phyloP scores from a whole-genome alignment of 2,888 invertebrate species.

The Pollenia griseotomentosa region DNA sequence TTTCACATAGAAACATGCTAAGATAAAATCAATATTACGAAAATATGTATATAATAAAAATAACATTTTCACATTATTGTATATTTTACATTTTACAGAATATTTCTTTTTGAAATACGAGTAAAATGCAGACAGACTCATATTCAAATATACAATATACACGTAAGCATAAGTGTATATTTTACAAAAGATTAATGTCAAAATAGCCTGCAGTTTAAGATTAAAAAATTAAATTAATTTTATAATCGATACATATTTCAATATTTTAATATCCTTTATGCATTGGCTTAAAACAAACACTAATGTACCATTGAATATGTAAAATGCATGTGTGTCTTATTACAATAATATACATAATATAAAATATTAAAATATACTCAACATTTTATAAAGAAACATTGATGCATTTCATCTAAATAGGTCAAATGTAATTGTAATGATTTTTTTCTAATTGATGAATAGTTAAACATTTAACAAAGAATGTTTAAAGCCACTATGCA shows the following conservation, averaged over 20 bases:
- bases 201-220: conserved; percentile 78
- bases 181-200: conserved; percentile 71
- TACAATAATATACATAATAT: background rate
- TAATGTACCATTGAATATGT: background rate
- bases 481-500: background rate
- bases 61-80: background rate
- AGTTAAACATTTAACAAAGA: background rate
- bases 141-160: background rate
- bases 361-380: conserved; percentile 1
- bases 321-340: background rate
- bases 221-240: conserved; percentile 76
- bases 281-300: background rate
- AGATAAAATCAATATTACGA: conserved; percentile 27
- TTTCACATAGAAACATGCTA: background rate
- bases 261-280: conserved; percentile 54
- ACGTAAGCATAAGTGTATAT: conserved; percentile 23
- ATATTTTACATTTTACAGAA: conserved; percentile 54
- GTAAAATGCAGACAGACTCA: background rate
- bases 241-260: conserved; percentile 51
- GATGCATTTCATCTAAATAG: conserved; percentile 1
- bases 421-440: background rate
- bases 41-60: background rate
- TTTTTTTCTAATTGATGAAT: background rate
- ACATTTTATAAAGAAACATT: background rate
- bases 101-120: conserved; percentile 19